A percentile compares a stretch with the other conserved stretches of the same genome.
phyloP scores from a whole-genome alignment of 2,797 vertebrate genomes.

The Coilia nasus region DNA sequence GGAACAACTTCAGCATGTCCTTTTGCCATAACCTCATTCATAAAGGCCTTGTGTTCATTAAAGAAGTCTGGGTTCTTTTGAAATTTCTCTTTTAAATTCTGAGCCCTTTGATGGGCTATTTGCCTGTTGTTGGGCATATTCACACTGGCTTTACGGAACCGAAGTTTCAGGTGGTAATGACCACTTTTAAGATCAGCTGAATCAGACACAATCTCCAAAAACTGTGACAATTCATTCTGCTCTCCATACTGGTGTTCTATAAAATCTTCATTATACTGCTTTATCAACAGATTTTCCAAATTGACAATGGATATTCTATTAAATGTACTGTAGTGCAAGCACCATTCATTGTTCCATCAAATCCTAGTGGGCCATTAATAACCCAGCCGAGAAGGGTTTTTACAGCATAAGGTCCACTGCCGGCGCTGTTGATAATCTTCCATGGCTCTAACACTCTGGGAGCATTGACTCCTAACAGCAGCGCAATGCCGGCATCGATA shows the following conservation, averaged over 20 bases:
- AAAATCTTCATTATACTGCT: background rate
- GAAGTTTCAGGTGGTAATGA: conserved; percentile 6
- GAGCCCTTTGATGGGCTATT: conserved; percentile 8
- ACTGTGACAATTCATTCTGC: too few relatives aligned
- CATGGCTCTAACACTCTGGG: too few relatives aligned
- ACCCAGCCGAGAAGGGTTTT: too few relatives aligned
- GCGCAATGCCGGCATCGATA: too few relatives aligned
- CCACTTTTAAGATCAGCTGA: background rate
- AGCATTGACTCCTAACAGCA: too few relatives aligned
- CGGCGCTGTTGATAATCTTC: too few relatives aligned
- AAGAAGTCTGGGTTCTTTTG: background rate
- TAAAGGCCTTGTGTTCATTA: conserved; percentile 21
- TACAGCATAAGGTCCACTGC: too few relatives aligned
- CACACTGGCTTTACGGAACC: background rate
- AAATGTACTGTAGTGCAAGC: background rate
- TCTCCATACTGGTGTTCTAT: conserved; percentile 1
- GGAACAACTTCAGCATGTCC: conserved; percentile 11
- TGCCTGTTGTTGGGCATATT: background rate
- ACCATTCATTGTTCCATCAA: too few relatives aligned
- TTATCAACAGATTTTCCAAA: background rate
- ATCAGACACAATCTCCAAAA: background rate
- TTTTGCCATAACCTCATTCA: conserved; percentile 11
- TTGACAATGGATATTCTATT: background rate
- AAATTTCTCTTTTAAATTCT: background rate
- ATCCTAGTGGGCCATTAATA: too few relatives aligned